Conservation (phyloP, 1,140 invertebrate genomes). For the Bombus huntii region DNA sequence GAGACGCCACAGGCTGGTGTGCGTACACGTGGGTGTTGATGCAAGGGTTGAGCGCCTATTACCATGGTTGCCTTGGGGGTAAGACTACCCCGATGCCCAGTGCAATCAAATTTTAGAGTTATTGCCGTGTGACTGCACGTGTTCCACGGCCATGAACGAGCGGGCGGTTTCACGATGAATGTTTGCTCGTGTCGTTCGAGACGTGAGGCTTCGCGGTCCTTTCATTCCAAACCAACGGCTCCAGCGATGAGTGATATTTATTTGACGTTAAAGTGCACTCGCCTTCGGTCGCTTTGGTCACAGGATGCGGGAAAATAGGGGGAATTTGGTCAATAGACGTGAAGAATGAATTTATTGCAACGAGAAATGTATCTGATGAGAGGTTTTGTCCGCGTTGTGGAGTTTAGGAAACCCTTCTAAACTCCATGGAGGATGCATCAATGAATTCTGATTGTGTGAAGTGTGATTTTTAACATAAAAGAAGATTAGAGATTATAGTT, state of each 20-base stretch:
- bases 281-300: not conserved
- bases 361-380: not conserved
- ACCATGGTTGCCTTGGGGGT: slow-evolving; percentile 73
- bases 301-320: not conserved
- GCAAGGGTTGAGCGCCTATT: slow-evolving; percentile 78
- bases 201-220: not conserved
- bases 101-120: slow-evolving; percentile 81
- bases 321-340: not conserved
- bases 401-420: not conserved
- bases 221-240: not conserved
- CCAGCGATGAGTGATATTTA: slow-evolving; percentile 8
- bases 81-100: slow-evolving; percentile 65
- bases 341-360: not conserved
- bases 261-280: slow-evolving; percentile 14
- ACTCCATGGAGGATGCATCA: not conserved
- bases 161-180: slow-evolving; percentile 27
- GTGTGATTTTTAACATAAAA: not conserved
- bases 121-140: slow-evolving; percentile 70
- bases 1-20: slow-evolving; percentile 17
- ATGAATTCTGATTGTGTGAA: not conserved
- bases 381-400: not conserved
- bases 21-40: slow-evolving; percentile 70
- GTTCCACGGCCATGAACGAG: slow-evolving; percentile 32
- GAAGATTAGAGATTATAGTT: not conserved
- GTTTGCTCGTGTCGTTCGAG: slow-evolving; percentile 24